Conservation (phyloP, 2,888 invertebrate genomes). For the Polydrusus cervinus region DNA sequence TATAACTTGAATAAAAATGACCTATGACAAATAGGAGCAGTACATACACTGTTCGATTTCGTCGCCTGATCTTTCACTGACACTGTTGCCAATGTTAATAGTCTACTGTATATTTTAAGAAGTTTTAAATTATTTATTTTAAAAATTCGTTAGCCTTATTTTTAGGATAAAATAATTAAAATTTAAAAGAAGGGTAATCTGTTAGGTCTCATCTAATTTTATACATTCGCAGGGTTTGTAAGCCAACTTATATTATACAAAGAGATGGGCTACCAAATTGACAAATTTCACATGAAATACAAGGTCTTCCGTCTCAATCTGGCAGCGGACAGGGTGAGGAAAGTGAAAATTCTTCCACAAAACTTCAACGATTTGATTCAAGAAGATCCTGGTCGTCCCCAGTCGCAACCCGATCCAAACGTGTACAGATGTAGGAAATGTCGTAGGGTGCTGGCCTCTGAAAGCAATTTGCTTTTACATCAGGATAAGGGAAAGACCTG, state of each 20-base stretch:
- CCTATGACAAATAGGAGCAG: too few species aligned
- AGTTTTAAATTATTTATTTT: too few species aligned
- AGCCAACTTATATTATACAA: conserved; percentile 86
- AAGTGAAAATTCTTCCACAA: conserved; percentile 89
- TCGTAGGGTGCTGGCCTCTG: conserved; percentile 85
- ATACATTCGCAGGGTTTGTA: conserved; percentile 76
- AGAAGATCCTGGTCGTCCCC: conserved; percentile 84
- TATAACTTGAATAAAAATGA: too few species aligned
- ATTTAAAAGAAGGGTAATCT: too few species aligned
- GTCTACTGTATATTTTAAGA: too few species aligned
- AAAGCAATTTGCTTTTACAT: conserved; percentile 86
- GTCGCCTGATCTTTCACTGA: too few species aligned
- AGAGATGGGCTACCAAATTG: conserved; percentile 83
- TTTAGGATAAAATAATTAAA: too few species aligned
- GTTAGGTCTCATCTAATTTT: too few species aligned
- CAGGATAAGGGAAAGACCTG: conserved; percentile 73
- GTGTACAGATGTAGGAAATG: conserved; percentile 90
- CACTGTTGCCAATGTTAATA: too few species aligned
- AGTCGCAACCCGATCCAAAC: conserved; percentile 83
- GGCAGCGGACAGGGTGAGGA: conserved; percentile 86
- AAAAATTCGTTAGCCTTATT: too few species aligned
- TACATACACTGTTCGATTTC: too few species aligned
- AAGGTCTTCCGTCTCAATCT: conserved; percentile 84
- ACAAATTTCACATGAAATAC: conserved; percentile 80
- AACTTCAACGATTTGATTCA: conserved; percentile 84